These are phyloP conservation scores for Willisornis vidua DNA, from an alignment of 2,113 vertebrate species.

Conservation along the genomic window DNA sequence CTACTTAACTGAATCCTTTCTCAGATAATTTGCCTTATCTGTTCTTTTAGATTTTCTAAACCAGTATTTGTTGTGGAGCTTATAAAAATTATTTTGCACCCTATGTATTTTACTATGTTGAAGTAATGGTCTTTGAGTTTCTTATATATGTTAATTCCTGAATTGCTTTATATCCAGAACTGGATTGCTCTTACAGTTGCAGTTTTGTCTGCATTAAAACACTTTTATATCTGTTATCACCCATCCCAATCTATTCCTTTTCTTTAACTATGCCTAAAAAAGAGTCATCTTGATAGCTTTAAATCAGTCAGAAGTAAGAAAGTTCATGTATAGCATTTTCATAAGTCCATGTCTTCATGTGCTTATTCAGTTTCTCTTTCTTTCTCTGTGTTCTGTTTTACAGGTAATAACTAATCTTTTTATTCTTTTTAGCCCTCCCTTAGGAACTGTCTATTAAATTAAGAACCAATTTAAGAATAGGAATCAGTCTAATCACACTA, in stretches of 20 bases:
- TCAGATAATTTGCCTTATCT: conserved; percentile 11
- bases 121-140: background rate
- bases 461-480: background rate
- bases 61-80: background rate
- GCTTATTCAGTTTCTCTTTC: background rate
- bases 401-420: background rate
- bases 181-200: background rate
- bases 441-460: background rate
- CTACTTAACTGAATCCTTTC: conserved; percentile 19
- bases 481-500: background rate
- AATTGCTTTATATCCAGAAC: background rate
- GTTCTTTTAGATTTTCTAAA: background rate
- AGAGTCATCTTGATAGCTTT: background rate
- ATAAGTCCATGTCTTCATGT: background rate
- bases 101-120: background rate
- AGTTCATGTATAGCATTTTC: background rate
- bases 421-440: background rate
- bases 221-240: background rate
- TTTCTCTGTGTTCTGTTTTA: background rate
- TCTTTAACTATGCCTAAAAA: background rate
- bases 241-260: background rate
- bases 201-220: background rate
- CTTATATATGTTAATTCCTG: background rate
- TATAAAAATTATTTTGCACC: background rate
- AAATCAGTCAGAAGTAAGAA: background rate